Base-by-base conservation (phyloP, 2,888 invertebrate genomes). In the Mermis nigrescens region DNA sequence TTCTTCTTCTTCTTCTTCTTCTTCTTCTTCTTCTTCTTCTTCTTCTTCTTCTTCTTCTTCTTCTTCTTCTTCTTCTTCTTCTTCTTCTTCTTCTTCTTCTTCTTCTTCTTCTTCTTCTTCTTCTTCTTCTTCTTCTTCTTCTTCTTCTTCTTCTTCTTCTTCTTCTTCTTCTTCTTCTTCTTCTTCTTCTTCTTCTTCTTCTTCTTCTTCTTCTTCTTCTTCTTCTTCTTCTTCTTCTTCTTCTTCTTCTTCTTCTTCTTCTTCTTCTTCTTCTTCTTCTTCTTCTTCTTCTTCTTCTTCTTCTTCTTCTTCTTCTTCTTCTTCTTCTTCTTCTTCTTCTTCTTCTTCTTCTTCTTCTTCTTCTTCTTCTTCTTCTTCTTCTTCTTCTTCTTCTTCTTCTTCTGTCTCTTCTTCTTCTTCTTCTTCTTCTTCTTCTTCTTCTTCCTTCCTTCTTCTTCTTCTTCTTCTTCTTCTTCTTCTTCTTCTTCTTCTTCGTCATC, bases 171-270 rank as follows among this genome's bases (percentile, higher is more conserved):
- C 27, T 55, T 27, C 26, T 55, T 55, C 55, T 55, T 55, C 26
- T 55, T 7, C 55, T 28, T 15, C 22, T 55, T 26, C 26, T 28
- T 55, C 29, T 55, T 28, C 27, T 4, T 19, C 7, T 26, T 55
- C 26, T 22, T 15, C 55, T 55, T 55, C 29, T 55, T 15, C 55
- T 26, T 22, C 55, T 15, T 55, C 26, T 55, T 15, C 55, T 26
- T 15, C 55, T 28, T 55, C 26, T 26, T 52, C 22, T 52, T 12
- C 15, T 52, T 52, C 22, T 52, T 52, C 52, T 52, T 19, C 12
- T 12, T 52, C 52, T 52, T 52, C 52, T 52, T 52, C 52, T 52
- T 52, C 22, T 52, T 52, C 52, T 52, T 52, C 52, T 55, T 45
- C 45, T 12, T n/a, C n/a, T 45, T 15, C 45, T n/a, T 51, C 51